Evolutionary conservation across 2,797 vertebrate species (phyloP).

Genomic region (Chaetodon trifasciatus): DNA sequence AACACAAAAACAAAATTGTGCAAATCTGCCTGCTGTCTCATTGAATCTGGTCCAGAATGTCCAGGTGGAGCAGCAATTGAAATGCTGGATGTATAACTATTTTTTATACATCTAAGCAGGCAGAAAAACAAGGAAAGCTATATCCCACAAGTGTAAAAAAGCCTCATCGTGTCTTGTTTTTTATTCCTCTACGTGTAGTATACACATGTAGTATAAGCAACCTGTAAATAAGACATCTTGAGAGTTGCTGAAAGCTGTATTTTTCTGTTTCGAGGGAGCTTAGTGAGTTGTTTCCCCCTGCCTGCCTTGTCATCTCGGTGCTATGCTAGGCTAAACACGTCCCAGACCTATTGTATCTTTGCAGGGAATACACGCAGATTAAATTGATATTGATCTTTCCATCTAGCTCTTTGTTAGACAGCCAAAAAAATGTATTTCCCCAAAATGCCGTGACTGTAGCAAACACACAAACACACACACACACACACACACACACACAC

Average conservation of each 20-base stretch:
- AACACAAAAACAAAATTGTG: constrained; percentile 3
- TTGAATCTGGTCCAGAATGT: not conserved
- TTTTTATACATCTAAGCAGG: not conserved
- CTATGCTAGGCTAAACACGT: constrained; percentile 21
- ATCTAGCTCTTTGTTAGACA: constrained; percentile 15
- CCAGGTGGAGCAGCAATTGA: not conserved
- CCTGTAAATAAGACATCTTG: constrained; percentile 8
- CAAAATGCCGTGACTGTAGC: not conserved
- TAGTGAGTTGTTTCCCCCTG: not conserved
- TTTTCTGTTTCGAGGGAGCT: constrained; percentile 9
- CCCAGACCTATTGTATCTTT: constrained; percentile 26
- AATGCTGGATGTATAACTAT: not conserved
- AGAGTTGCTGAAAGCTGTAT: not conserved
- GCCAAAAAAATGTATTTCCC: not conserved
- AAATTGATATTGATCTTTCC: constrained; percentile 48
- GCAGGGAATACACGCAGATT: constrained; percentile 27
- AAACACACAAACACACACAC: constrained; percentile 19
- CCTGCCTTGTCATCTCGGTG: not conserved
- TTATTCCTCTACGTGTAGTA: not conserved
- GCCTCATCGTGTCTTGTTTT: not conserved
- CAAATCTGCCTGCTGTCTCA: not conserved
- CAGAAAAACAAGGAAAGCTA: not conserved
- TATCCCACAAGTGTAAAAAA: not conserved
- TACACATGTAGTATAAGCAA: not conserved
- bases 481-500: constrained; percentile 1